Evolutionary conservation across 2,888 invertebrate species (phyloP).

Genomic region (Drosophila helvetica): DNA sequence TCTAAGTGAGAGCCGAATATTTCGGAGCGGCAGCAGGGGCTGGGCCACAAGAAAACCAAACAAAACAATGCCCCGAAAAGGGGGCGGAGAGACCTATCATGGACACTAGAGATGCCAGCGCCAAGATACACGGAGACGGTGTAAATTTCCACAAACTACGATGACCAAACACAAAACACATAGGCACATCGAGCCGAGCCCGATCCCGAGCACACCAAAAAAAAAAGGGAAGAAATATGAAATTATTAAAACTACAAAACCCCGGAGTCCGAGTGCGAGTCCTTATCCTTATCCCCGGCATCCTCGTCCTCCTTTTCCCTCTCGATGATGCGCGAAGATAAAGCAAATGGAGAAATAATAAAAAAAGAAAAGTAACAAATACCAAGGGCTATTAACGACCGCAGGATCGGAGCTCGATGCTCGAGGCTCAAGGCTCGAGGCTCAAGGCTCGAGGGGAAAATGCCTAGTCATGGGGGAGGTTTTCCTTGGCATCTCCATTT

Average conservation of each 20-base stretch:
- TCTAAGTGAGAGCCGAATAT: neutral
- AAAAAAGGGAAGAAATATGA: slow-evolving; percentile 66
- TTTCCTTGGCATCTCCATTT: slow-evolving; percentile 3
- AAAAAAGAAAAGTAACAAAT: slow-evolving; percentile 33
- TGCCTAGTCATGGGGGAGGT: slow-evolving; percentile 69
- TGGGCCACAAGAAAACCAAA: neutral
- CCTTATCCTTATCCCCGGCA: slow-evolving; percentile 30
- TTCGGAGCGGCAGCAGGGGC: neutral
- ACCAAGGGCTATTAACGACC: slow-evolving; percentile 71
- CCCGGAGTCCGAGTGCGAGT: slow-evolving; percentile 4
- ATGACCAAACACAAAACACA: slow-evolving; percentile 76
- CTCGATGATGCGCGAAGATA: slow-evolving; percentile 28
- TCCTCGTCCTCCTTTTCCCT: slow-evolving; percentile 48
- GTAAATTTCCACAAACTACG: slow-evolving; percentile 73
- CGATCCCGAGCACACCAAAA: too few species aligned
- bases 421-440: neutral
- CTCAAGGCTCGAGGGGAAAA: slow-evolving; percentile 35
- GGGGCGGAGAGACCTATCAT: slow-evolving; percentile 19
- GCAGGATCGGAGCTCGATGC: slow-evolving; percentile 53
- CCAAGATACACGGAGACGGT: slow-evolving; percentile 57
- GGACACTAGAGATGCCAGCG: slow-evolving; percentile 46
- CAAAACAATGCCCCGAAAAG: slow-evolving; percentile 12
- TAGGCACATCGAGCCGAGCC: neutral
- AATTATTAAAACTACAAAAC: slow-evolving; percentile 67
- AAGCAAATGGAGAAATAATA: slow-evolving; percentile 53